Percentiles rank a stretch among this genome's conserved stretches.
phyloP scores from a whole-genome alignment of 2,888 invertebrate genomes.

The Cistogaster globosa region DNA sequence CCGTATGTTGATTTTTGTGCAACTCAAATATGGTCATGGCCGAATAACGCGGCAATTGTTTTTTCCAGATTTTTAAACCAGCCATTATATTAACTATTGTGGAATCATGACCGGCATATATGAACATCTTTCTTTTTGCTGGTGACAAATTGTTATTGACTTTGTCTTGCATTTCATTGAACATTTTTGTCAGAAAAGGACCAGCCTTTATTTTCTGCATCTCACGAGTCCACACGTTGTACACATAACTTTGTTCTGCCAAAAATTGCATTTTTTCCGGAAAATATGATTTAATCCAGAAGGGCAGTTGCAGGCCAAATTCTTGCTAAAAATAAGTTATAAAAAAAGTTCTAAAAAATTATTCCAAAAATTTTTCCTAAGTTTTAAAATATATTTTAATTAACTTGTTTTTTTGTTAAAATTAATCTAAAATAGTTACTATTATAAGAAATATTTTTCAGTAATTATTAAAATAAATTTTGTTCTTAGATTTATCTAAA shows the following conservation, averaged over 20 bases:
- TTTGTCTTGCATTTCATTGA: constrained; percentile 85
- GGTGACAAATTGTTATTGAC: constrained; percentile 83
- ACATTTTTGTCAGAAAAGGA: constrained; percentile 86
- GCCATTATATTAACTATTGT: constrained; percentile 87
- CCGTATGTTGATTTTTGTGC: constrained; percentile 83
- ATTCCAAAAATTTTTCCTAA: too few species aligned
- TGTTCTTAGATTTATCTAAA: too few species aligned
- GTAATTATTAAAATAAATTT: too few species aligned
- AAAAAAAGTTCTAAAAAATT: too few species aligned
- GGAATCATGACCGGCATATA: constrained; percentile 90
- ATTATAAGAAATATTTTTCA: too few species aligned
- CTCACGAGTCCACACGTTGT: constrained; percentile 86
- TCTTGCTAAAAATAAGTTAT: constrained; percentile 80
- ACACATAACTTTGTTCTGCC: constrained; percentile 85
- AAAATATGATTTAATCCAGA: constrained; percentile 86
- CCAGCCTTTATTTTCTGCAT: constrained; percentile 86
- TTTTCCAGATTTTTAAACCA: constrained; percentile 87
- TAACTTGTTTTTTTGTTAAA: too few species aligned
- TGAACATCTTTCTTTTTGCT: constrained; percentile 84
- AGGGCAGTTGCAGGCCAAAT: constrained; percentile 85
- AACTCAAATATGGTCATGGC: constrained; percentile 87
- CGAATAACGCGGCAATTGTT: constrained; percentile 87
- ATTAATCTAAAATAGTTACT: too few species aligned
- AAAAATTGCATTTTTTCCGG: constrained; percentile 85
- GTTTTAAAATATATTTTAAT: too few species aligned